These are phyloP conservation scores for Leucopsar rothschildi DNA, from an alignment of 2,113 vertebrate species.

Conservation along the genomic window DNA sequence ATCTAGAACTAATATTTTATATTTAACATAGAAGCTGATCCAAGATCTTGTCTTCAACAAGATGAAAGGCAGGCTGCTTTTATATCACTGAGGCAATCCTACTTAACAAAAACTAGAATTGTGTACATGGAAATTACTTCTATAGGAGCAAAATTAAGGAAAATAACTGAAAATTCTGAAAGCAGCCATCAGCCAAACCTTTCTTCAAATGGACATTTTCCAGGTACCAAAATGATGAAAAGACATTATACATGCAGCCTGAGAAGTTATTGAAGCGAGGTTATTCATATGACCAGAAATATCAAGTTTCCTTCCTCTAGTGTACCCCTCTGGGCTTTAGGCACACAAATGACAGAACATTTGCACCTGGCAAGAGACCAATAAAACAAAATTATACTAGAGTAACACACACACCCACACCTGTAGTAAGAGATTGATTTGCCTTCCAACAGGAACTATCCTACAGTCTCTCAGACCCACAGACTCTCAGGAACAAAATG, in stretches of 20 bases:
- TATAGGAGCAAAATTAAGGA: conserved; percentile 6
- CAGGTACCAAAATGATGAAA: background rate
- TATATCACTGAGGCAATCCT: background rate
- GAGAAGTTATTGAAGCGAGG: background rate
- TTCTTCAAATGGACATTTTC: background rate
- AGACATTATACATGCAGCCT: background rate
- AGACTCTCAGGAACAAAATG: background rate
- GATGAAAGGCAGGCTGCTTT: background rate
- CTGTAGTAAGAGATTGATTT: background rate
- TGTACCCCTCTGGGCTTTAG: background rate
- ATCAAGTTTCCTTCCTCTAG: background rate
- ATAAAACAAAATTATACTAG: background rate
- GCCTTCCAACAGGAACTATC: background rate
- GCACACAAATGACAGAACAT: background rate
- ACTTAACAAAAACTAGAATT: background rate
- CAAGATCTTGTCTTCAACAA: conserved; percentile 2
- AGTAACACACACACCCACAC: background rate
- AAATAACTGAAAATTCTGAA: background rate
- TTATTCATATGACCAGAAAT: background rate
- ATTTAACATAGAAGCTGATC: background rate
- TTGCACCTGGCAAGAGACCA: background rate
- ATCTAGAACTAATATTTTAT: conserved; percentile 16
- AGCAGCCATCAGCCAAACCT: background rate
- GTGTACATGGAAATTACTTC: background rate
- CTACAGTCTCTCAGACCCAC: background rate